Base-by-base conservation (phyloP, 2,797 vertebrate genomes). In the Arrhamphus sclerolepis region DNA sequence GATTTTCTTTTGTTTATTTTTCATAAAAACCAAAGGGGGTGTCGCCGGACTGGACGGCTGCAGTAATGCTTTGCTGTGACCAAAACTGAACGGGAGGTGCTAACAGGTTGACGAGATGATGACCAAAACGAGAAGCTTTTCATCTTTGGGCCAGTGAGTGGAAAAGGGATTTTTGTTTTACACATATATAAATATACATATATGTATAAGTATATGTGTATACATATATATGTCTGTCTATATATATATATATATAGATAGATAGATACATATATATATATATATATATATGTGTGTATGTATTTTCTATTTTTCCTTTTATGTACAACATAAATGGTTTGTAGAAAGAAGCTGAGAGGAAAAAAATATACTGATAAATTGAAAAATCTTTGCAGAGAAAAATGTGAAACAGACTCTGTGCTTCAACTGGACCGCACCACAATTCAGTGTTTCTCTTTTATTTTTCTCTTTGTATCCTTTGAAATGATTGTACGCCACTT, bases 401-500 rank as follows among this genome's bases (percentile, higher is more conserved):
- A 94, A 91, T 91, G 91, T 93, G 92, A 93, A 89, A 87, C 69
- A 81, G 84, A 87, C 92, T 92, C 89, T 90, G 65, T 84, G 82
- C 77, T 91, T 92, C 85, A 92, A 94, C 88, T 92, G 92, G 92
- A 93, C 83, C 83, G 90, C 73, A 73, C 83, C 73, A 83, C 90
- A 88, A 89, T 91, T 83, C 81, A 81, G 71, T 93, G 67, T 85
- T 64, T 74, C 53, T 78, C 61, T 70, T 75, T 74, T 78, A 64
- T 83, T 68, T 81, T 86, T 87, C 78, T 85, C 83, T 91, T 89
- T 86, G 70, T 90, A 75, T 85, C 74, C 65, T 88, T 91, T 87
- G 84, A 86, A 90, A 90, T 88, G 91, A 93, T 93, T 83, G 83
- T 94, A 91, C 88, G 91, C 93, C 94, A 93, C 92, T 93, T 93